A percentile compares a stretch with the other conserved stretches of the same genome.
phyloP scores from a whole-genome alignment of 2,888 invertebrate species.

The Syrphus vitripennis region DNA sequence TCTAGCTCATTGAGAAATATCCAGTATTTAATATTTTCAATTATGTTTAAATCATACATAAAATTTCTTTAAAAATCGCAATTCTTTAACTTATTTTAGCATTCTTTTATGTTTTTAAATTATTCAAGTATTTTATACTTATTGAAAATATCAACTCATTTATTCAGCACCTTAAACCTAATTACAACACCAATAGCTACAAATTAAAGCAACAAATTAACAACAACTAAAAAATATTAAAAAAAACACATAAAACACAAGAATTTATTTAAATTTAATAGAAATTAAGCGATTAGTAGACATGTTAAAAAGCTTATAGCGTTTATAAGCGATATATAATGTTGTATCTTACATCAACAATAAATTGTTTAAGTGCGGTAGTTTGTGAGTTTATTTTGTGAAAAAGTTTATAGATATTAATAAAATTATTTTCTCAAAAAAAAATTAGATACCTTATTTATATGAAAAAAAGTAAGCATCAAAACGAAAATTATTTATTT shows the following conservation, averaged over 20 bases:
- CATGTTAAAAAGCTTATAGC: constrained; percentile 60
- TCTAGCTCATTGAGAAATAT: too few species aligned
- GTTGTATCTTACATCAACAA: constrained; percentile 19
- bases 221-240: constrained; percentile 48
- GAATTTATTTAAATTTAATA: constrained; percentile 11
- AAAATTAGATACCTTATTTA: neutral
- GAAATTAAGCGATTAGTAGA: constrained; percentile 19
- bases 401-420: constrained; percentile 5
- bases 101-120: too few species aligned
- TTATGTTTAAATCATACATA: too few species aligned
- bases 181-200: constrained; percentile 66
- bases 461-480: neutral
- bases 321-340: constrained; percentile 60
- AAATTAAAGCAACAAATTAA: constrained; percentile 60
- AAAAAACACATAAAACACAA: constrained; percentile 42
- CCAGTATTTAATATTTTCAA: too few species aligned
- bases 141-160: constrained; percentile 72
- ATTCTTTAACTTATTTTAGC: too few species aligned
- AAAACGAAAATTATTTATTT: neutral
- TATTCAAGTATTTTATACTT: neutral
- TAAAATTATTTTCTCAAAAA: neutral
- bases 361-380: constrained; percentile 54
- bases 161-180: constrained; percentile 76
- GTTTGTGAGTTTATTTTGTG: constrained; percentile 47
- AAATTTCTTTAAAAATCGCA: too few species aligned